Evolutionary conservation across 1,140 invertebrate species (phyloP), one percentile per base, ranked within the genome.

Genomic region (Listronotus oregonensis): DNA sequence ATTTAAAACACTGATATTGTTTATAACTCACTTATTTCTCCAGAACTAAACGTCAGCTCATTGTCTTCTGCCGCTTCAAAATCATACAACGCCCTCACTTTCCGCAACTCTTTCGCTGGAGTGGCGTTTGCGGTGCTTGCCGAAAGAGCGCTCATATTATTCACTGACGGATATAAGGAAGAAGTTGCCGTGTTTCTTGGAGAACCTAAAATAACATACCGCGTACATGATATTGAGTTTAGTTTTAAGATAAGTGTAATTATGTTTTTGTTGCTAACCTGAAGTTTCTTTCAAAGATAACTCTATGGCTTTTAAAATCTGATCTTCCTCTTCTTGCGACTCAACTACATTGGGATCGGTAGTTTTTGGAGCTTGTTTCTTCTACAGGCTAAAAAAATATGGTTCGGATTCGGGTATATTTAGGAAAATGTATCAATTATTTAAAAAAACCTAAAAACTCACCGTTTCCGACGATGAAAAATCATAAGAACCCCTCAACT

Each of bases 51-150:
- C 1, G 96, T 97, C 18, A 99, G 82, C 83, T 99, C 97, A 80
- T 99, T 99, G 74, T 99, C 97, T 81, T 99, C 97, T 6, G 92
- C 97, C 0, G 97, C 97, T 80, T 99, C 97, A 84, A 99, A 99
- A 80, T 99, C 97, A 82, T 99, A 99, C 10, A 99, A 80, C 49
- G 97, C 97, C 67, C 95, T 85, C 6, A 98, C 96, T 85, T 94
- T 94, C 40, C 87, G 80, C 4, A 85, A 78, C 77, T 89, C 88
- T 58, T 79, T 77, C 15, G 71, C 61, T 7, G 75, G 71, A 7
- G 70, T 67, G 12, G 74, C 47, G 8, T 49, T 52, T 10, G 74
- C 47, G 58, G 74, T 78, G 8, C 83, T 82, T 18, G 18, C 37
- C 32, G 55, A 37, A n/a, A 44, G 43, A 44, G 55, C 43, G 4